phyloP scores from a whole-genome alignment of 2,113 vertebrate genomes.

The Hypomesus transpacificus region DNA sequence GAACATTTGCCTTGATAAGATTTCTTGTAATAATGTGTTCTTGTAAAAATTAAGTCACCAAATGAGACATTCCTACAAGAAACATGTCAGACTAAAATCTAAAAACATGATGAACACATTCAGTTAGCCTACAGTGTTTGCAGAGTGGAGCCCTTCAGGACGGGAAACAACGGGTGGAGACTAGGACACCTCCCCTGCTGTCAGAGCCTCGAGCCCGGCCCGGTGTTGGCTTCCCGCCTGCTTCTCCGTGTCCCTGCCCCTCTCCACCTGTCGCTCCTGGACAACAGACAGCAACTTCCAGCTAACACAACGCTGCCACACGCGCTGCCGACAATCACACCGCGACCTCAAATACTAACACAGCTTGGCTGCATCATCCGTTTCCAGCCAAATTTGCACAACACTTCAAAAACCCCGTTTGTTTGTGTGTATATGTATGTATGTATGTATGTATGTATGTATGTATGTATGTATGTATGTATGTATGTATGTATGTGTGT shows the following conservation, averaged over 20 bases:
- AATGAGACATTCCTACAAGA: too few species aligned
- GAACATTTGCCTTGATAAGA: too few species aligned
- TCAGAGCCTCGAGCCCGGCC: slow-evolving; percentile 47
- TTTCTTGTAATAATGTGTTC: too few species aligned
- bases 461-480: background rate
- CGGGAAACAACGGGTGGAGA: slow-evolving; percentile 7
- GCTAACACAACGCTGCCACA: slow-evolving; percentile 21
- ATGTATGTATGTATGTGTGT: background rate
- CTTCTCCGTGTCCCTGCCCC: slow-evolving; percentile 36
- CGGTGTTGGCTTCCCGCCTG: slow-evolving; percentile 39
- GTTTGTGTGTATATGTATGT: background rate
- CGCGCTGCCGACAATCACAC: slow-evolving; percentile 13
- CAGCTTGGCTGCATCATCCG: background rate
- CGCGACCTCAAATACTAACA: slow-evolving; percentile 24
- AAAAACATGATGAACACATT: too few species aligned
- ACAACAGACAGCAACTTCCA: slow-evolving; percentile 45
- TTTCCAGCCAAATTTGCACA: background rate
- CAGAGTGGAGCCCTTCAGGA: background rate
- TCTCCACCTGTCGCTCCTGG: slow-evolving; percentile 66
- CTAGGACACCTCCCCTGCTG: slow-evolving; percentile 36
- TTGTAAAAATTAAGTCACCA: too few species aligned
- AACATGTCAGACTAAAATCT: too few species aligned
- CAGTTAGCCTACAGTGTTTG: background rate
- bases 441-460: background rate
- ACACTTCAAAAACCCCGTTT: background rate